Base-by-base conservation (phyloP, 2,113 vertebrate genomes). In the Brienomyrus longianalis region DNA sequence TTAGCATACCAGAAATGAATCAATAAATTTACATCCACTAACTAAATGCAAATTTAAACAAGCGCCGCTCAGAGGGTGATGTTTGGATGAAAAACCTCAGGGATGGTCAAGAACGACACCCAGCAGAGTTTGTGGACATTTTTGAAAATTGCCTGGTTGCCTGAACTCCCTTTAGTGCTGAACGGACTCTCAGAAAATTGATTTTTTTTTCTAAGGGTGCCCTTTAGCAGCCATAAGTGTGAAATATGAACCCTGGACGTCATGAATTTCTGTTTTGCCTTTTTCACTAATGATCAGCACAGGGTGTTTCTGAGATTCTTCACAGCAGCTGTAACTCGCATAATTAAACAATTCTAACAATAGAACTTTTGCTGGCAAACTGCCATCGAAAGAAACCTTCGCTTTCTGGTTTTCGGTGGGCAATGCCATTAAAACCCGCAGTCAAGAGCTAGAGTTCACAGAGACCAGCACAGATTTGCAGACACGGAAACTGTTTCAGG, bases 191-290 rank as follows among this genome's bases (percentile, higher is more conserved):
- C 97, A 97, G 98, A 97, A 98, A 98, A 99, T 98, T 98, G 97
- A 98, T 98, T 99, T 98, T 98, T 96, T 98, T 99, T 98, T 98
- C 96, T 96, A 96, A 98, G 97, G 96, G 97, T 96, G 97, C 95
- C 97, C 97, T 98, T 98, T 98, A 99, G 97, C 97, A 97, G 97
- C 96, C 97, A 97, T 98, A 97, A 97, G 97, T 96, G 97, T 99
- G 98, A 98, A 98, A 98, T 98, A 98, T 99, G 97, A 98, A 98
- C 97, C 96, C 97, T 98, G 98, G 97, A 97, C 97, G 97, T 97
- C 83, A 97, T 95, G 96, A 97, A 97, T 98, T 56, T n/a, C n/a
- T 39, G 23, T 95, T 91, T 88, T 96, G 94, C 94, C 96, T 96
- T 97, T 95, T 95, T 97, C 97, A 97, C 97, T 97, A 98, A 98